Conservation (phyloP, 1,140 invertebrate species). For the Yoshiicerus persimilis region DNA sequence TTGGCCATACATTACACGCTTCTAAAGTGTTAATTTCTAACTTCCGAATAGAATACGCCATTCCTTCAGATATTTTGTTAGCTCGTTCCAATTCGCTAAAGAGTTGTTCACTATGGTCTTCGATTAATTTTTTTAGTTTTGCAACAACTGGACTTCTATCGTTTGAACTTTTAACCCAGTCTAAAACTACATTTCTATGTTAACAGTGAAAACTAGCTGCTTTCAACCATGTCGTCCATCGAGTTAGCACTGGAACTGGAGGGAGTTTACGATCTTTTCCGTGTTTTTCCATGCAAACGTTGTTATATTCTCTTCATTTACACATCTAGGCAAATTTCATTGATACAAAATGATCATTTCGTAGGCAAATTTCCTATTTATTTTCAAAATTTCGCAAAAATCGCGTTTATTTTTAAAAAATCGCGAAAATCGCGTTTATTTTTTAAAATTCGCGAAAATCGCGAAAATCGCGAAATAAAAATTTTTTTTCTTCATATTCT, state of each 20-base stretch:
- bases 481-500: too few species aligned
- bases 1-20: background rate
- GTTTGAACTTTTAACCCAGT: background rate
- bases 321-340: too few species aligned
- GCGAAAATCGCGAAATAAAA: too few species aligned
- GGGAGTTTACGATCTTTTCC: constrained; percentile 49
- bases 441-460: too few species aligned
- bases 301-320: too few species aligned
- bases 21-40: background rate
- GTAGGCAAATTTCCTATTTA: too few species aligned
- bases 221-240: constrained; percentile 55
- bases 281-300: background rate
- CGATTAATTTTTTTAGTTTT: background rate
- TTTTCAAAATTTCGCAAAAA: too few species aligned
- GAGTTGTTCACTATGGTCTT: background rate
- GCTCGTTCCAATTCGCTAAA: background rate
- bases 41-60: background rate
- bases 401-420: too few species aligned
- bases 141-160: background rate
- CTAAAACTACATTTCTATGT: constrained; percentile 45
- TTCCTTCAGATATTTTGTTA: background rate
- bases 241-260: constrained; percentile 53
- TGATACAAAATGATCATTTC: too few species aligned
- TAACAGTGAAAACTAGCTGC: constrained; percentile 51
- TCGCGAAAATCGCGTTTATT: too few species aligned